A percentile compares a stretch with the other conserved stretches of the same genome.
These are phyloP conservation scores for Archilochus colubris DNA, from an alignment of 2,113 vertebrate genomes.

Conservation along the genomic window DNA sequence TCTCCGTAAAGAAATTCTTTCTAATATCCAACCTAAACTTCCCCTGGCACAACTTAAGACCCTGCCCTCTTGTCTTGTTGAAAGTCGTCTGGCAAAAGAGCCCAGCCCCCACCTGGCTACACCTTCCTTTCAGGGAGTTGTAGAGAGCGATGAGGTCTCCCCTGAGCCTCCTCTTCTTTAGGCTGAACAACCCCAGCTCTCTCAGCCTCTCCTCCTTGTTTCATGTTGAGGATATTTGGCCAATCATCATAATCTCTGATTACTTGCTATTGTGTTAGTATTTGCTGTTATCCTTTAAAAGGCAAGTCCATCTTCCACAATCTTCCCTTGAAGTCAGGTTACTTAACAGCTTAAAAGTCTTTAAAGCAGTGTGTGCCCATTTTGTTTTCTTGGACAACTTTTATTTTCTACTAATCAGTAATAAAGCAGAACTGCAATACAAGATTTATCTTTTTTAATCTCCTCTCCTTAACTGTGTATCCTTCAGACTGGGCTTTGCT, in stretches of 20 bases:
- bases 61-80: too few relatives aligned
- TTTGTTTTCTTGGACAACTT: not conserved
- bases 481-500: not conserved
- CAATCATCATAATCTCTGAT: not conserved
- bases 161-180: too few relatives aligned
- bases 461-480: not conserved
- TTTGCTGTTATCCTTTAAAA: slow-evolving; percentile 5
- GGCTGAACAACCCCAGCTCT: too few relatives aligned
- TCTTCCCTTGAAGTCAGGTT: not conserved
- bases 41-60: too few relatives aligned
- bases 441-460: not conserved
- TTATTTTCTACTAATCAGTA: not conserved
- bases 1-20: too few relatives aligned
- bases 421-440: not conserved
- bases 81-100: too few relatives aligned
- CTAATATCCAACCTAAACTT: too few relatives aligned
- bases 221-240: not conserved
- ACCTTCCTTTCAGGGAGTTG: too few relatives aligned
- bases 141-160: too few relatives aligned
- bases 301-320: not conserved
- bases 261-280: not conserved
- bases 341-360: slow-evolving; percentile 17
- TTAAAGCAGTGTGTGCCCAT: not conserved
- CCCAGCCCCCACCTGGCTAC: too few relatives aligned
- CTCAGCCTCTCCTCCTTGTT: too few relatives aligned